phyloP scores from a whole-genome alignment of 2,113 vertebrate genomes.

The Brachirus orientalis region DNA sequence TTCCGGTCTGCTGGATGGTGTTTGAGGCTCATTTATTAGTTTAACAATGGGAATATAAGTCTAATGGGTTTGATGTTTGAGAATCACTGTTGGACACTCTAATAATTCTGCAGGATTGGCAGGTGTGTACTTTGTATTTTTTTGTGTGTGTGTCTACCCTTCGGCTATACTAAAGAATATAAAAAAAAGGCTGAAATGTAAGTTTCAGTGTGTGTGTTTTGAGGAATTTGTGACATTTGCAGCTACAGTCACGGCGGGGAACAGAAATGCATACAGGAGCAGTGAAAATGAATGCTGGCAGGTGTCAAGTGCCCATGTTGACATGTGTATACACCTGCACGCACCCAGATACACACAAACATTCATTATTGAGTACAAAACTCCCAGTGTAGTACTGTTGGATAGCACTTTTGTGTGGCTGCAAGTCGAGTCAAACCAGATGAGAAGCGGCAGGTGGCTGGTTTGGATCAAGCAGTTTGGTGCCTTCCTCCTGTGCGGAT shows the following conservation, averaged over 20 bases:
- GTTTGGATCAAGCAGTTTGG: constrained; percentile 34
- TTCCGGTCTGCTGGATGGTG: constrained; percentile 51
- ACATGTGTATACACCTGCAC: neutral
- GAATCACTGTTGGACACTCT: constrained; percentile 37
- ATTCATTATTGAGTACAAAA: constrained; percentile 10
- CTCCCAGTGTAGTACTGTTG: constrained; percentile 43
- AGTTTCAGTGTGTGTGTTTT: constrained; percentile 1
- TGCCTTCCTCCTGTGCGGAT: constrained; percentile 10
- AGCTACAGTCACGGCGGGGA: constrained; percentile 18
- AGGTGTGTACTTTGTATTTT: neutral
- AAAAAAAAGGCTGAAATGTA: constrained; percentile 8
- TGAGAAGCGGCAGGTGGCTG: constrained; percentile 53
- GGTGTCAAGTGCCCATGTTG: constrained; percentile 37
- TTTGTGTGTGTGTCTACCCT: neutral
- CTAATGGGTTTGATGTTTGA: constrained; percentile 39
- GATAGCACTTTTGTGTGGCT: constrained; percentile 42
- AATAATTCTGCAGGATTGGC: constrained; percentile 1
- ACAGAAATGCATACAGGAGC: constrained; percentile 2
- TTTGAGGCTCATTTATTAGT: constrained; percentile 64
- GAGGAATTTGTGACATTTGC: constrained; percentile 45
- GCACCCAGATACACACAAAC: neutral
- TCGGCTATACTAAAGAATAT: neutral
- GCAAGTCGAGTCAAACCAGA: constrained; percentile 39
- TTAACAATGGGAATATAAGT: constrained; percentile 47
- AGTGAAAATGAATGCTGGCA: constrained; percentile 26